phyloP scores from a whole-genome alignment of 53 echinoderm and acorn worm species.

The Apostichopus leukothele region DNA sequence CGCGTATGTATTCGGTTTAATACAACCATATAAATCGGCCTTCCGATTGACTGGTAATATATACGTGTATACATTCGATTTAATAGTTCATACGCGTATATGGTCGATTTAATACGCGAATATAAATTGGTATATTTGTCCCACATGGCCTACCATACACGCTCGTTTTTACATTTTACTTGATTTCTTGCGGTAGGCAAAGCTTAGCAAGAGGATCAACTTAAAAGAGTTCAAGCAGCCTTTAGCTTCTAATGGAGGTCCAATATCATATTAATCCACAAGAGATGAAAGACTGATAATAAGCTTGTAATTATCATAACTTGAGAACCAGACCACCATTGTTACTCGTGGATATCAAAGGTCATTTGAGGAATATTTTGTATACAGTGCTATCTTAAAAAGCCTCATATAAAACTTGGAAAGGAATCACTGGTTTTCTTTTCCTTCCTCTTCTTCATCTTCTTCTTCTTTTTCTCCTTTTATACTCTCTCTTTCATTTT shows the following conservation, averaged over 20 bases:
- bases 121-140: background rate
- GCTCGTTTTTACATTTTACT: background rate
- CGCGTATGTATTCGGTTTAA: no score
- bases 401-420: no score
- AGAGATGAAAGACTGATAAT: background rate
- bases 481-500: background rate
- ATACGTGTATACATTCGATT: background rate
- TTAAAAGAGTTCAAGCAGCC: background rate
- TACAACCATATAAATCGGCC: no score
- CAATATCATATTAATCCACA: background rate
- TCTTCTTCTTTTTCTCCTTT: background rate
- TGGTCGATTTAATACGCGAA: background rate
- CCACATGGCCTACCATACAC: background rate
- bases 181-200: background rate
- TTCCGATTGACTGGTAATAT: no score
- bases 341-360: background rate
- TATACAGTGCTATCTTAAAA: background rate
- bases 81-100: background rate
- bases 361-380: background rate
- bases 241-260: background rate
- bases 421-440: background rate
- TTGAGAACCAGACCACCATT: background rate
- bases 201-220: background rate
- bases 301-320: background rate
- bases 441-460: background rate